phyloP scores from a whole-genome alignment of 1,140 invertebrate species.

The Eubasilissa regina region DNA sequence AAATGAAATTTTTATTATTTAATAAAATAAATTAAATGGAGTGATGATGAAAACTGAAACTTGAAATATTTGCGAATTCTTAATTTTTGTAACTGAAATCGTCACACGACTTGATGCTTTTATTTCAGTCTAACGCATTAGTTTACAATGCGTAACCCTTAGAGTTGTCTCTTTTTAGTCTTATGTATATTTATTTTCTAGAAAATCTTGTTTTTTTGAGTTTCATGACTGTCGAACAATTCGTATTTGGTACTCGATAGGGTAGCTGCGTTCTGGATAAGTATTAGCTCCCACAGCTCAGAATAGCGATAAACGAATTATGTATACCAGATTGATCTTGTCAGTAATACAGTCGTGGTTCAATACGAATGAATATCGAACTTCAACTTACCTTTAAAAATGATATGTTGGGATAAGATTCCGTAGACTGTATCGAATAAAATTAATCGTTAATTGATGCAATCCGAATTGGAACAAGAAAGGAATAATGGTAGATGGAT shows the following conservation, averaged over 20 bases:
- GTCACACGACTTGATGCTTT: too few relatives aligned
- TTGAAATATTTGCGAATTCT: too few relatives aligned
- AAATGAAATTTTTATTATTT: too few relatives aligned
- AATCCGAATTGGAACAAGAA: too few relatives aligned
- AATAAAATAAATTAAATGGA: too few relatives aligned
- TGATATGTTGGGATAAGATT: constrained; percentile 72
- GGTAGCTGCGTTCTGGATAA: not conserved
- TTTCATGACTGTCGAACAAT: not conserved
- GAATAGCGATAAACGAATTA: not conserved
- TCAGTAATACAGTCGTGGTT: not conserved
- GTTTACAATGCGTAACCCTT: not conserved
- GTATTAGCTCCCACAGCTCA: too few relatives aligned
- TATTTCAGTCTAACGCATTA: not conserved
- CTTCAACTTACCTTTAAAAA: not conserved
- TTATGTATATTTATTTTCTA: not conserved
- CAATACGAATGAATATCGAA: not conserved
- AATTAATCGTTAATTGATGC: too few relatives aligned
- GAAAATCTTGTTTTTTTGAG: not conserved
- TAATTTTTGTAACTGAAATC: too few relatives aligned
- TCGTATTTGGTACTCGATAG: not conserved
- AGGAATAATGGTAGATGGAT: too few relatives aligned
- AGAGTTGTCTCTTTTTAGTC: not conserved
- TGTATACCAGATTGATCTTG: not conserved
- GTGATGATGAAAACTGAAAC: too few relatives aligned
- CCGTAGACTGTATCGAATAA: too few relatives aligned